Percentiles rank a stretch among this genome's conserved stretches.
phyloP scores from a whole-genome alignment of 2,888 invertebrate genomes.

The Marasmarcha lunaedactyla region DNA sequence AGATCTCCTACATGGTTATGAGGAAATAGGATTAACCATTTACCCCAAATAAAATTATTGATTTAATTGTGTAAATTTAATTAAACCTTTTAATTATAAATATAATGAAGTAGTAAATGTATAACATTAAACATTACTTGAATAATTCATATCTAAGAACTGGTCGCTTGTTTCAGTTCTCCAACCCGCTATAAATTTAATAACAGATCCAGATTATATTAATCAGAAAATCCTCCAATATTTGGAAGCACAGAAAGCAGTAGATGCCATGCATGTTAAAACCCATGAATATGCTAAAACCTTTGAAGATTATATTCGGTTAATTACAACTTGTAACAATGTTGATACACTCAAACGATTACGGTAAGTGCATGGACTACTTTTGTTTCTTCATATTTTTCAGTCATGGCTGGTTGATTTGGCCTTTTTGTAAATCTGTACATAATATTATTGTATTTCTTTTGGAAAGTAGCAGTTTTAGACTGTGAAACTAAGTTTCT shows the following conservation, averaged over 20 bases:
- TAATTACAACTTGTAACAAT: conserved; percentile 84
- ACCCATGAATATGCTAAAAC: conserved; percentile 91
- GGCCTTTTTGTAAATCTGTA: too few species aligned
- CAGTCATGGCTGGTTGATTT: conserved; percentile 1
- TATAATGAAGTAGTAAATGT: too few species aligned
- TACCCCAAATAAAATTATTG: too few species aligned
- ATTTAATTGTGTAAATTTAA: too few species aligned
- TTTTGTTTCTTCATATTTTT: conserved; percentile 4
- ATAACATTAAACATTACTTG: too few species aligned
- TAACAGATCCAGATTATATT: conserved; percentile 92
- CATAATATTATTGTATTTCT: too few species aligned
- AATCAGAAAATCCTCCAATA: conserved; percentile 88
- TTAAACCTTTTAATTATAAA: too few species aligned
- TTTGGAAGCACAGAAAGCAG: conserved; percentile 83
- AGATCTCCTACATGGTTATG: too few species aligned
- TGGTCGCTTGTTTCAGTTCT: conserved; percentile 74
- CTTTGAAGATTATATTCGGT: conserved; percentile 88
- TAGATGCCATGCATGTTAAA: conserved; percentile 81
- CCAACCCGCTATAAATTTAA: conserved; percentile 83
- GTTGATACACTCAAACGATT: conserved; percentile 86
- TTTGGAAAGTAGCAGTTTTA: too few species aligned
- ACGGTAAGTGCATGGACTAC: conserved; percentile 57
- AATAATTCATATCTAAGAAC: too few species aligned
- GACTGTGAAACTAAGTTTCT: too few species aligned
- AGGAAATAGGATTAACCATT: too few species aligned